These are phyloP conservation scores for Platyscapa corneri DNA, from an alignment of 1,140 invertebrate species.

Conservation along the genomic window DNA sequence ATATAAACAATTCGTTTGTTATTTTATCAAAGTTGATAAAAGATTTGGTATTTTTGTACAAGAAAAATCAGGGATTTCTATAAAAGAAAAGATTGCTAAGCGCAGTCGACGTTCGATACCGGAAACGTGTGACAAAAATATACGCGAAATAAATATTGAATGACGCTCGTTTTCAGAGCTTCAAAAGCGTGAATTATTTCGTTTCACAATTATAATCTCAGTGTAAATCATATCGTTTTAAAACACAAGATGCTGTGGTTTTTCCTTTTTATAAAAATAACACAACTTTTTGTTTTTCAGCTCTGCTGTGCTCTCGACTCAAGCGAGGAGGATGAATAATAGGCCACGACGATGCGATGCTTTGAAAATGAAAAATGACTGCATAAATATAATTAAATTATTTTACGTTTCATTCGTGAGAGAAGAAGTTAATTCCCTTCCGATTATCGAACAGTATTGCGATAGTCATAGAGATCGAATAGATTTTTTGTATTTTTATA, in stretches of 20 bases:
- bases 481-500: slow-evolving; percentile 42
- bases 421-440: slow-evolving; percentile 22
- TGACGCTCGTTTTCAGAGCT: no score
- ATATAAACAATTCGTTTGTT: neutral
- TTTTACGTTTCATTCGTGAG: slow-evolving; percentile 3
- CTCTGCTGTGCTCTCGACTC: slow-evolving; percentile 64
- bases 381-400: slow-evolving; percentile 5
- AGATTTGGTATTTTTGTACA: no score
- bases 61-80: neutral
- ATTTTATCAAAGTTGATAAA: neutral
- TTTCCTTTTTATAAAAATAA: neutral
- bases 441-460: slow-evolving; percentile 47
- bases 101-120: neutral
- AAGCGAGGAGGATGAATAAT: slow-evolving; percentile 62
- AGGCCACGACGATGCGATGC: neutral
- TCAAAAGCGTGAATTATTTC: no score
- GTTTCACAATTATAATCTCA: no score
- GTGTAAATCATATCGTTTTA: no score
- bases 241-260: no score
- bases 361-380: neutral
- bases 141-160: neutral
- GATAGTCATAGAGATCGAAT: slow-evolving; percentile 9
- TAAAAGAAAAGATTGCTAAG: neutral
- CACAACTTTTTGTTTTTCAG: slow-evolving; percentile 56
- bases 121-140: neutral